Evolutionary conservation across 1,140 invertebrate genomes (phyloP), one percentile per base, ranked within the genome.

Genomic region (Drosophila sulfurigaster): DNA sequence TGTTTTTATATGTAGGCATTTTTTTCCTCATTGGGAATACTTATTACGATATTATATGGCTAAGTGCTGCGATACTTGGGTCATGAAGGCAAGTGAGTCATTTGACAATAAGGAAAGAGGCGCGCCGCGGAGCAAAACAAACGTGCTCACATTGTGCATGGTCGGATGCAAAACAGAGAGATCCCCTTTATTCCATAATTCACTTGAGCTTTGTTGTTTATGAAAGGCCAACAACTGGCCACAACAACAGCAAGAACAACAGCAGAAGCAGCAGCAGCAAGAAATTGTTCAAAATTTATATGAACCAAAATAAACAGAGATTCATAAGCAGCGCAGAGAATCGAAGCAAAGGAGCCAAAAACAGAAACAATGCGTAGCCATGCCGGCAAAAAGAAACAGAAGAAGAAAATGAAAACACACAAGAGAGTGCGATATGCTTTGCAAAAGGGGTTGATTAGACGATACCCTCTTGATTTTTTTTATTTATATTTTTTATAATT

Each of bases 231-330:
- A 69, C 54, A 57, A 57, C 54, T 57, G 54, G 54, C 54, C 32
- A 38, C 52, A 35, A 10, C 35, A 32, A 32, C 45, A 48, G 15
- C 41, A 52, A 11, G 15, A 52, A 52, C 63, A 67, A 45, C 35
- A 38, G 7, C 35, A 10, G 7, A 7, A 8, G 46, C 46, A 20
- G 15, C 41, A 30, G 28, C 35, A 52, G 46, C 63, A 67, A 49
- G 58, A 68, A 65, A 73, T 43, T 63, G 58, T 62, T 51, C 64
- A 41, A 58, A 65, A 56, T 64, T 58, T 60, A 78, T 45, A 30
- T 15, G 49, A 80, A 80, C 69, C 78, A 80, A 80, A 80, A 80
- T 74, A 80, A 80, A 80, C 75, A 79, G 54, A 77, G 64, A 67
- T 52, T 66, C 74, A 38, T 43, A 15, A n/a, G 49, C 32, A 51